phyloP scores from a whole-genome alignment of 2,797 vertebrate genomes.

The Brachymystax lenok region DNA sequence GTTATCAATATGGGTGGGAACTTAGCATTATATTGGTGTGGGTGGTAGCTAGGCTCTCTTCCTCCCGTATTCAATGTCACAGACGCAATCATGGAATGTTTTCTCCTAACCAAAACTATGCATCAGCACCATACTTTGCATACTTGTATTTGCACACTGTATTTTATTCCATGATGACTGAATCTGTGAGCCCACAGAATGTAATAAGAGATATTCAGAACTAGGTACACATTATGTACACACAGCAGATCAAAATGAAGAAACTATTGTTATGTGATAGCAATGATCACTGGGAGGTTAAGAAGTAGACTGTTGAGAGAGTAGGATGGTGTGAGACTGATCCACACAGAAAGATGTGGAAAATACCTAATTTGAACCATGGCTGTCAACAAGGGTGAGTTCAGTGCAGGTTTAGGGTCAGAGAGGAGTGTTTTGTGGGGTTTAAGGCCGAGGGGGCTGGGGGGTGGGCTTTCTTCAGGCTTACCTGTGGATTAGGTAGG shows the following conservation, averaged over 20 bases:
- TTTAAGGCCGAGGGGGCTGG: conserved; percentile 14
- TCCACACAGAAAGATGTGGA: conserved; percentile 43
- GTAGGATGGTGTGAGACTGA: conserved; percentile 39
- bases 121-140: conserved; percentile 59
- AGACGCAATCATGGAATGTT: conserved; percentile 33
- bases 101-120: conserved; percentile 14
- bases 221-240: conserved; percentile 55
- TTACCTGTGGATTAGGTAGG: conserved; percentile 51
- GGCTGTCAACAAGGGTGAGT: conserved; percentile 26
- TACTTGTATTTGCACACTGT: conserved; percentile 63
- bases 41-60: background rate
- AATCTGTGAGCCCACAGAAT: conserved; percentile 59
- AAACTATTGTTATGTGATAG: conserved; percentile 70
- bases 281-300: conserved; percentile 41
- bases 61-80: conserved; percentile 33
- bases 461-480: conserved; percentile 19
- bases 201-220: conserved; percentile 61
- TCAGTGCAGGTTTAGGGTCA: conserved; percentile 46
- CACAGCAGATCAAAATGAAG: conserved; percentile 59
- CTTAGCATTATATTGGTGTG: background rate
- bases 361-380: conserved; percentile 40
- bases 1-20: too few relatives aligned
- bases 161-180: conserved; percentile 58
- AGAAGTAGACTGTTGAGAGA: conserved; percentile 31
- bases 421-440: conserved; percentile 10